These are phyloP conservation scores for Polypterus bichir DNA, from an alignment of 2,113 vertebrate species.

Conservation along the genomic window DNA sequence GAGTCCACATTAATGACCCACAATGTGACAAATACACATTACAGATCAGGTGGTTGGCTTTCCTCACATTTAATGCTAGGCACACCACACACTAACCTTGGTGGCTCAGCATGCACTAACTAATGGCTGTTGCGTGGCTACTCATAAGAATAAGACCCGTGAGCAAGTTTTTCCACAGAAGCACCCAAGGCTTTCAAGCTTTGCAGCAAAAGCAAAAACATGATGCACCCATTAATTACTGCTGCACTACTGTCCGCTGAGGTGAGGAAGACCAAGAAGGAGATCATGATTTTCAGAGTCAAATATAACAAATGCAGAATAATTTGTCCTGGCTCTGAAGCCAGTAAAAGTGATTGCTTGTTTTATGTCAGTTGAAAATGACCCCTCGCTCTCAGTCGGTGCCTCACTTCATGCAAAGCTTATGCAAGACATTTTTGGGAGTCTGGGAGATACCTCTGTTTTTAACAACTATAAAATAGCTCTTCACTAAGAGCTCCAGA, in stretches of 20 bases:
- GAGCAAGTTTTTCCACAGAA: conserved; percentile 13
- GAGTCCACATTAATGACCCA: conserved; percentile 5
- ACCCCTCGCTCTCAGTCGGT: conserved; percentile 1
- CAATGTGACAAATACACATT: conserved; percentile 9
- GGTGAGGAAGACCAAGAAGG: conserved; percentile 13
- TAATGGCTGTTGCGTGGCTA: conserved; percentile 2
- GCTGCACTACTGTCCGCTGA: conserved; percentile 8
- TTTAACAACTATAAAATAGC: background rate
- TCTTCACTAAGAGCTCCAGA: background rate
- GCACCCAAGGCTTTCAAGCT: conserved; percentile 3
- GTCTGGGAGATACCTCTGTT: background rate
- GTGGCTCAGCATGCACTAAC: conserved; percentile 3
- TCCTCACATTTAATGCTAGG: conserved; percentile 5
- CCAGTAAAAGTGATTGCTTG: background rate
- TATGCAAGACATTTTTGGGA: conserved; percentile 2
- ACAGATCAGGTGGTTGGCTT: background rate
- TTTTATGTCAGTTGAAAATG: conserved; percentile 4
- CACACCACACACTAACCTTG: conserved; percentile 9
- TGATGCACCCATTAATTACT: conserved; percentile 14
- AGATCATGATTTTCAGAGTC: conserved; percentile 10
- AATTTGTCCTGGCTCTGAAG: background rate
- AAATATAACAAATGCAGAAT: conserved; percentile 1
- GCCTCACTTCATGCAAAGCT: conserved; percentile 3
- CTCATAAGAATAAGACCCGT: conserved; percentile 9
- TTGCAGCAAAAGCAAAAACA: conserved; percentile 15